Percentiles rank a stretch among this genome's conserved stretches.
Conservation (phyloP, 2,888 invertebrate genomes). For the Lithophane semibrunnea region DNA sequence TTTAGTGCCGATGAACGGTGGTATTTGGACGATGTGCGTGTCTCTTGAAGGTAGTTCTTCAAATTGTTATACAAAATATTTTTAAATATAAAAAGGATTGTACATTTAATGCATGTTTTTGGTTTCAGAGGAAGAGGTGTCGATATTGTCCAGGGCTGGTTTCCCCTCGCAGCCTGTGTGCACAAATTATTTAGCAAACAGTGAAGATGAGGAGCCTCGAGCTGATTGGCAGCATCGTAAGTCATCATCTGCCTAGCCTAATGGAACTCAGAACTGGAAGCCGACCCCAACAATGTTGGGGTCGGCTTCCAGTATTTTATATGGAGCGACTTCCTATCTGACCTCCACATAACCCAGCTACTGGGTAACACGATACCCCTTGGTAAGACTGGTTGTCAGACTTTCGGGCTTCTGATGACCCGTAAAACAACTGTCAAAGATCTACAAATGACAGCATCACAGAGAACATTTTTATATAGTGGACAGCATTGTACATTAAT, state of each 20-base stretch:
- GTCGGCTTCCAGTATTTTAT: too few species aligned
- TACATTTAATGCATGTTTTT: background rate
- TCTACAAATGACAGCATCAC: too few species aligned
- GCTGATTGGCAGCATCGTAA: conserved; percentile 95
- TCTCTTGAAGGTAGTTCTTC: conserved; percentile 93
- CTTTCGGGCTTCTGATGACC: too few species aligned
- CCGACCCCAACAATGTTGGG: too few species aligned
- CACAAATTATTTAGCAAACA: conserved; percentile 94
- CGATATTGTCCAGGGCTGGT: conserved; percentile 91
- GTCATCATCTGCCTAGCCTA: conserved; percentile 62
- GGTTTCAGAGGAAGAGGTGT: conserved; percentile 93
- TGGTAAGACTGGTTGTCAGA: too few species aligned
- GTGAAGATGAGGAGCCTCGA: conserved; percentile 93
- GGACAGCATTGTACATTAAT: conserved; percentile 57
- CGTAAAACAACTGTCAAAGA: too few species aligned
- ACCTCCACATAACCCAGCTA: too few species aligned
- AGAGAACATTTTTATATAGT: too few species aligned
- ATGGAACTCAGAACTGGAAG: too few species aligned
- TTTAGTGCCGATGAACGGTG: conserved; percentile 96
- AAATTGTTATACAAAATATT: background rate
- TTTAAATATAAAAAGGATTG: background rate
- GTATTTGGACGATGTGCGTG: conserved; percentile 97
- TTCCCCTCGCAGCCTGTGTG: conserved; percentile 93
- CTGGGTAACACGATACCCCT: too few species aligned
- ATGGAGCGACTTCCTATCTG: too few species aligned